Base-by-base conservation (phyloP, 2,797 vertebrate species). In the Propithecus perrieri region DNA sequence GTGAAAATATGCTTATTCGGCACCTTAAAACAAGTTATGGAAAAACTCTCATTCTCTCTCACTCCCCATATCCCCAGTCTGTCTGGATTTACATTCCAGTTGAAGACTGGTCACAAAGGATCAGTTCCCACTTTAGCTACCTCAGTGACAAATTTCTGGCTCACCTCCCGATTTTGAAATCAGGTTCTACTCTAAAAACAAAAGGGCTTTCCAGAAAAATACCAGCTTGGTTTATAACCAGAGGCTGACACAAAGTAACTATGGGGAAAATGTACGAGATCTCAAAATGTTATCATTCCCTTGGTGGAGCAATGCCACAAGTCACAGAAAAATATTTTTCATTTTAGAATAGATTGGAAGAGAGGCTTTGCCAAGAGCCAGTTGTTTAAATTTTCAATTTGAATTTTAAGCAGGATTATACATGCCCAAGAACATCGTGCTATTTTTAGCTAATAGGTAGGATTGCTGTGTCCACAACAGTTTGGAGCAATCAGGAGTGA, bases 381-480 rank as follows among this genome's bases (percentile, higher is more conserved):
- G 93, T 71, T 95, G 63, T 94, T 96, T 94, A 91, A 75, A 95
- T 76, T 94, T 97, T 94, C 93, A 72, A 89, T 94, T 83, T 97
- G 85, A 9, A 26, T 85, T 97, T 94, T 90, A 96, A 94, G 46
- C 61, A 95, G 94, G 79, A 93, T 90, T 94, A 90, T 74, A 95
- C 80, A 87, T 84, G 84, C 65, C 91, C 89, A 96, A 91, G 78
- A 93, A 90, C 67, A 50, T 79, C 53, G 92, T n/a, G 43, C 79
- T 97, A 94, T 97, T 92, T 97, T 97, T 92, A 97, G 76, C 92
- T 95, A 96, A 97, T 78, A 97, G 93, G 85, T 89, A 97, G 84
- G 91, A 93, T 50, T 96, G 67, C 76, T 91, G 65, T 94, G 96
- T 96, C 93, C 93, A 94, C 85, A 93, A 95, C 24, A 76, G 75